Evolutionary conservation across 2,888 invertebrate genomes (phyloP).

Genomic region (Athetis lepigone): DNA sequence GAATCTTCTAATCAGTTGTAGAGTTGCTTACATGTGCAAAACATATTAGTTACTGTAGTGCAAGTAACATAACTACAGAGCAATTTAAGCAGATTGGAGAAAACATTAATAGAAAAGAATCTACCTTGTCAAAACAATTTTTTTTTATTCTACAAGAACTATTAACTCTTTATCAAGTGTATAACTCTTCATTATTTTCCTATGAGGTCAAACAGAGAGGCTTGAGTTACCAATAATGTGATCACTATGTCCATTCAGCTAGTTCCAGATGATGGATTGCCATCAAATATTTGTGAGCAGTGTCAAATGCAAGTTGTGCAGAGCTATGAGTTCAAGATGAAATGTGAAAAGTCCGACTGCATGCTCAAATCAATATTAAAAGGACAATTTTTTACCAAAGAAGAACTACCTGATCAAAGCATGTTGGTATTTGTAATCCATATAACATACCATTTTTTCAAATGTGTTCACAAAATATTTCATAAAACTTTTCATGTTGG

Average conservation of each 20-base stretch:
- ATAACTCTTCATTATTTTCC: neutral
- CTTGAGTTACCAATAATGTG: constrained; percentile 9
- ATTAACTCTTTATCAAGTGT: neutral
- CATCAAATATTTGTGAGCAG: constrained; percentile 73
- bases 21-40: neutral
- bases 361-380: constrained; percentile 75
- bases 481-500: neutral
- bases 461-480: constrained; percentile 6
- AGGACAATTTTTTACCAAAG: constrained; percentile 65
- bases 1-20: neutral
- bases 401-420: constrained; percentile 48
- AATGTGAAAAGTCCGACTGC: constrained; percentile 81
- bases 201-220: neutral
- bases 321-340: constrained; percentile 83
- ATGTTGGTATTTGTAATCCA: constrained; percentile 54
- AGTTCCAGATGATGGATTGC: constrained; percentile 69
- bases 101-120: neutral
- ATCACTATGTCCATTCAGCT: constrained; percentile 63
- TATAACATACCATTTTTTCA: neutral
- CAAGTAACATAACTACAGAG: neutral
- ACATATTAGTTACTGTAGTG: neutral
- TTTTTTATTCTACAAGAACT: neutral
- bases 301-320: constrained; percentile 76
- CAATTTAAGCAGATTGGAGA: neutral
- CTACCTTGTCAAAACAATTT: neutral